Evolutionary conservation across 2,797 vertebrate species (phyloP).

Genomic region (Menidia menidia): DNA sequence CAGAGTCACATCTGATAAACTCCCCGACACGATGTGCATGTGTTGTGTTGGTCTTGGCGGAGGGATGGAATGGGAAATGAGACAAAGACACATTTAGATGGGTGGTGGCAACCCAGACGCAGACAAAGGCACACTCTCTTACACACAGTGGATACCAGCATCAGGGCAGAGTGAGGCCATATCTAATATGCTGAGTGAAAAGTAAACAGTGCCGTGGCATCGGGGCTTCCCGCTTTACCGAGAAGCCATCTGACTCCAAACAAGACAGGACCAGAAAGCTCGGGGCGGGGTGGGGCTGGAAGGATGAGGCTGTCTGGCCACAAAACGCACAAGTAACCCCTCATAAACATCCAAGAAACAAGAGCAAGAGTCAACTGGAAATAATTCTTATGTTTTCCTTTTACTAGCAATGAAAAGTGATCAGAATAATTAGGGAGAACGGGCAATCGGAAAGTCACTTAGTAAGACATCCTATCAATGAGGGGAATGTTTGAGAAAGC

Average conservation of each 20-base stretch:
- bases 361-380: slow-evolving; percentile 44
- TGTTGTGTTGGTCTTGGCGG: slow-evolving; percentile 42
- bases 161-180: slow-evolving; percentile 74
- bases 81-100: slow-evolving; percentile 24
- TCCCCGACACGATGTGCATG: slow-evolving; percentile 44
- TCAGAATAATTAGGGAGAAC: background rate
- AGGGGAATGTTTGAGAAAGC: too few species aligned
- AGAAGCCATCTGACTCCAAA: slow-evolving; percentile 67
- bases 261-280: slow-evolving; percentile 56
- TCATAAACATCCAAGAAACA: background rate
- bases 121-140: slow-evolving; percentile 38
- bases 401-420: slow-evolving; percentile 41
- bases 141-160: slow-evolving; percentile 79
- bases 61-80: slow-evolving; percentile 34
- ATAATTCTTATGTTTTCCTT: slow-evolving; percentile 44
- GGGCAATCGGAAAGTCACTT: too few species aligned
- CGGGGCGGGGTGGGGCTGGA: slow-evolving; percentile 41
- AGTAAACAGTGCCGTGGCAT: slow-evolving; percentile 71
- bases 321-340: slow-evolving; percentile 26
- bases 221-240: slow-evolving; percentile 71
- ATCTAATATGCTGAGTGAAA: slow-evolving; percentile 84
- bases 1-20: slow-evolving; percentile 73
- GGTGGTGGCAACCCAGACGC: slow-evolving; percentile 5
- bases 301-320: slow-evolving; percentile 18
- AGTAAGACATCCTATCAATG: too few species aligned